phyloP scores from a whole-genome alignment of 2,888 invertebrate species.

The Ptychoptera contaminata region DNA sequence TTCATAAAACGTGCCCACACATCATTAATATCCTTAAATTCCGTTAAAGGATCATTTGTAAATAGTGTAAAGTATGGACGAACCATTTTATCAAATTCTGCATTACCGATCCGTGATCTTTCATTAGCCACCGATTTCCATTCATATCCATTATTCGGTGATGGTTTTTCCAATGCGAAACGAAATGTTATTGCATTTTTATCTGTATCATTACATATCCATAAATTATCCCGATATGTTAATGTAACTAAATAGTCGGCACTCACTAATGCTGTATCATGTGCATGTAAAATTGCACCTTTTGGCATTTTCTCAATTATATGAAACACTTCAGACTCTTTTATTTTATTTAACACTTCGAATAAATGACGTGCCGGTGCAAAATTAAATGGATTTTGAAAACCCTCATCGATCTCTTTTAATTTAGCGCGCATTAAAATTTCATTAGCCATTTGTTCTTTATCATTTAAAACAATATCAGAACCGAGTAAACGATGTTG shows the following conservation, averaged over 20 bases:
- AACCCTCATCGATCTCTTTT: conserved; percentile 37
- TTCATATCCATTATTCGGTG: conserved; percentile 13
- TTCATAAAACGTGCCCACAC: conserved; percentile 42
- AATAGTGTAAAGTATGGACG: conserved; percentile 39
- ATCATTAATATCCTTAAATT: conserved; percentile 36
- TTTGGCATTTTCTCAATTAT: conserved; percentile 57
- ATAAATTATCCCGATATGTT: conserved; percentile 44
- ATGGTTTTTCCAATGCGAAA: conserved; percentile 16
- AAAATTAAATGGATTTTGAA: conserved; percentile 38
- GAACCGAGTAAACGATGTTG: conserved; percentile 35
- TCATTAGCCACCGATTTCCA: conserved; percentile 36
- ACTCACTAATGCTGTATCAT: conserved; percentile 47
- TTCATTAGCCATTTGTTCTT: conserved; percentile 37
- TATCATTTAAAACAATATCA: conserved; percentile 30
- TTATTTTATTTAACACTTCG: conserved; percentile 38
- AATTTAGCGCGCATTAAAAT: conserved; percentile 42
- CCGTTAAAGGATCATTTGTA: conserved; percentile 30
- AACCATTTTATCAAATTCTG: conserved; percentile 36
- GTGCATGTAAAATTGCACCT: conserved; percentile 54
- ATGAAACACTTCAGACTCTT: conserved; percentile 44
- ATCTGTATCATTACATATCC: conserved; percentile 25
- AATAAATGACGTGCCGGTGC: conserved; percentile 52
- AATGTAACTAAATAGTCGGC: conserved; percentile 45
- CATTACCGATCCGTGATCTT: conserved; percentile 22
- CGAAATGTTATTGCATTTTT: conserved; percentile 24